A percentile compares a stretch with the other conserved stretches of the same genome.
These are phyloP conservation scores for Automeris io DNA, from an alignment of 2,888 invertebrate genomes.

Conservation along the genomic window DNA sequence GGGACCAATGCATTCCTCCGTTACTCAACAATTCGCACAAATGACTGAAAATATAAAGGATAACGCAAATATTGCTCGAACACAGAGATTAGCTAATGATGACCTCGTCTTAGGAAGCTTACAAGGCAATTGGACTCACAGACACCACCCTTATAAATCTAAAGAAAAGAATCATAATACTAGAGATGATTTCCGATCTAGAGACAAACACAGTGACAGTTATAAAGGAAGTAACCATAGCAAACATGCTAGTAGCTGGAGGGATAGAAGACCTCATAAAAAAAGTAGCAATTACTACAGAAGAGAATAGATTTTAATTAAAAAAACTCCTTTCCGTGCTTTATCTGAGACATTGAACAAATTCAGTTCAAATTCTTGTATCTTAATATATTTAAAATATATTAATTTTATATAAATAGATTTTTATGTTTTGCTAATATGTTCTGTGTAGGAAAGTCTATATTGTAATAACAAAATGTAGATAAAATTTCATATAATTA, in stretches of 20 bases:
- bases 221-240: constrained; percentile 27
- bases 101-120: constrained; percentile 59
- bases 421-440: too few species aligned
- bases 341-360: too few species aligned
- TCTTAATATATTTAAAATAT: too few species aligned
- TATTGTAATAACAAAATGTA: too few species aligned
- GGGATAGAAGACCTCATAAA: constrained; percentile 45
- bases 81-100: constrained; percentile 29
- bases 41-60: constrained; percentile 54
- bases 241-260: constrained; percentile 37
- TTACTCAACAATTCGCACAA: constrained; percentile 52
- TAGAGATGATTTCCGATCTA: constrained; percentile 38
- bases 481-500: too few species aligned
- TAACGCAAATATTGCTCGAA: constrained; percentile 29
- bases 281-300: constrained; percentile 40
- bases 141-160: constrained; percentile 59
- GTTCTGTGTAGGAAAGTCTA: too few species aligned
- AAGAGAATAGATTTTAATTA: constrained; percentile 11
- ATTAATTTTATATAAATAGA: too few species aligned
- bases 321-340: too few species aligned
- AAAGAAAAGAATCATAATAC: constrained; percentile 37
- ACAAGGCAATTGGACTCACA: constrained; percentile 68
- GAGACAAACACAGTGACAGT: constrained; percentile 28
- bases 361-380: too few species aligned
- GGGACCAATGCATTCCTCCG: constrained; percentile 24